Evolutionary conservation across 2,113 vertebrate genomes (phyloP).

Genomic region (Amphiprion ocellaris): DNA sequence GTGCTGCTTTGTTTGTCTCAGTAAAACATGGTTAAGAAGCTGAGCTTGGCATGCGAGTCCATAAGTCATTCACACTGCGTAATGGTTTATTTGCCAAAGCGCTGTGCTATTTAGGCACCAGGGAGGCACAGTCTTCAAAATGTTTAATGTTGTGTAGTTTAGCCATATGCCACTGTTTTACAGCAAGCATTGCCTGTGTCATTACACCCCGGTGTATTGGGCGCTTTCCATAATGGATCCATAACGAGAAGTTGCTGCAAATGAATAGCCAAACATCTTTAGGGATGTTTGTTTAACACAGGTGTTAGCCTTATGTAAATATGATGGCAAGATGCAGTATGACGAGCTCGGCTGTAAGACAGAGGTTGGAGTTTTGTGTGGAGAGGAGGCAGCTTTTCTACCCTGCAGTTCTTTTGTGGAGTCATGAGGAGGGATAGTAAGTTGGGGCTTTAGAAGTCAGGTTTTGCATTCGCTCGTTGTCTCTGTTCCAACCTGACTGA

Average conservation of each 20-base stretch:
- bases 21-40: constrained; percentile 51
- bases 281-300: constrained; percentile 76
- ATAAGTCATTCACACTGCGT: constrained; percentile 78
- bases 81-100: constrained; percentile 85
- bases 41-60: constrained; percentile 52
- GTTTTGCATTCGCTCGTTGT: constrained; percentile 40
- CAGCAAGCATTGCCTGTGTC: constrained; percentile 79
- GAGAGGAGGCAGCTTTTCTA: neutral
- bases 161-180: constrained; percentile 85
- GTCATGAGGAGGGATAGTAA: neutral
- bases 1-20: constrained; percentile 57
- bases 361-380: constrained; percentile 21
- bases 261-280: constrained; percentile 75
- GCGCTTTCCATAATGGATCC: constrained; percentile 81
- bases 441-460: constrained; percentile 24
- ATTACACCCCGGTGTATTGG: constrained; percentile 81
- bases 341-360: constrained; percentile 33
- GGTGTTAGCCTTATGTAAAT: constrained; percentile 69
- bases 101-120: constrained; percentile 80
- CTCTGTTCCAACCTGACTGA: constrained; percentile 41
- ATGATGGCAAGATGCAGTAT: constrained; percentile 41
- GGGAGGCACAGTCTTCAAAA: constrained; percentile 80
- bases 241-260: constrained; percentile 74
- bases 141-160: constrained; percentile 87
- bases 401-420: constrained; percentile 7